Conservation (phyloP, 1,140 invertebrate species). For the Platyscapa corneri region DNA sequence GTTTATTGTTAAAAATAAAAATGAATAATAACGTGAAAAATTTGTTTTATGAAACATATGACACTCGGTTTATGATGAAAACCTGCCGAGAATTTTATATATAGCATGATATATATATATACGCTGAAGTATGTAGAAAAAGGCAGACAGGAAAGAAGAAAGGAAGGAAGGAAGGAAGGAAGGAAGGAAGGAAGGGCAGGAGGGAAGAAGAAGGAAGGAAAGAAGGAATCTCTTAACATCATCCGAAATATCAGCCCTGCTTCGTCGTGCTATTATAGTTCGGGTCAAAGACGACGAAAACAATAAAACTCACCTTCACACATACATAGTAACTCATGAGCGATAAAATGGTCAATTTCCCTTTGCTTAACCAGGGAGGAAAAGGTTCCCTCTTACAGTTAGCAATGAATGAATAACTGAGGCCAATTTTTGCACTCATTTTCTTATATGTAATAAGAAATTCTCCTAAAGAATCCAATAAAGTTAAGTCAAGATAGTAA, state of each 20-base stretch:
- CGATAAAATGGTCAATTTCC: conserved; percentile 49
- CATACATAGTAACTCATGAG: background rate
- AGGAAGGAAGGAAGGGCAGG: background rate
- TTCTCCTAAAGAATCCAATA: background rate
- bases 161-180: background rate
- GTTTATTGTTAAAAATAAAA: background rate
- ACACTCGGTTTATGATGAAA: background rate
- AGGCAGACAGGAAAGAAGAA: background rate
- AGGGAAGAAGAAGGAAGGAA: background rate
- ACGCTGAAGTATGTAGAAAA: background rate
- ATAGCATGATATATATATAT: background rate
- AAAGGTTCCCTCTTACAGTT: conserved; percentile 22
- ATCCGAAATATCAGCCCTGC: background rate
- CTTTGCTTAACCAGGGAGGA: conserved; percentile 21
- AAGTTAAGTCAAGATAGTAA: background rate
- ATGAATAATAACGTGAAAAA: background rate
- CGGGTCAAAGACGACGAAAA: conserved; percentile 8
- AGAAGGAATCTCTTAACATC: background rate
- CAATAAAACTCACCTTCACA: conserved; percentile 43
- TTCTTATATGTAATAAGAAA: too few species aligned
- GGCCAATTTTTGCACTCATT: background rate
- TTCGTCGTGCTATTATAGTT: background rate
- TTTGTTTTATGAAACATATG: background rate
- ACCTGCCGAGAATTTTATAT: background rate
- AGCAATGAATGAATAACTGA: background rate